Evolutionary conservation across 2,888 invertebrate genomes (phyloP), one percentile per base, ranked within the genome.

Genomic region (Microdon myrmicae): DNA sequence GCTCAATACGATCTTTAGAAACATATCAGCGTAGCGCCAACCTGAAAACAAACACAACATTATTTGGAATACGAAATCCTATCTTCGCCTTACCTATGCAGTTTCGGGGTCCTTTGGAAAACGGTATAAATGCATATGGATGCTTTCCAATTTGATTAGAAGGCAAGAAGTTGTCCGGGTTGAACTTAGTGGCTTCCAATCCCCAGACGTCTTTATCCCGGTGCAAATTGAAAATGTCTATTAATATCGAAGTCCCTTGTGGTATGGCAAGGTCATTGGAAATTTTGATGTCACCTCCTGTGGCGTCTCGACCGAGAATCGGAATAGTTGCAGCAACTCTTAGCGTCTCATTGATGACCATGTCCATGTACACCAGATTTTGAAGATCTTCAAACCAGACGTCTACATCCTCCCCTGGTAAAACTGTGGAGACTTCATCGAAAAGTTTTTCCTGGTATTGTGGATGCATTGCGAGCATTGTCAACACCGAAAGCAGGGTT

Each of bases 141-240:
- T 73, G 71, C 4, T 71, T 60, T 25, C 67, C 67, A 3, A 45
- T 41, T 1, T 68, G 37, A 38, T 70, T 71, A 43, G 71, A 67
- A 2, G 72, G 69, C 5, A 72, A 43, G 41, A 74, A 74, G 41
- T 73, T 70, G 13, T 73, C 71, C 0, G 74, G 74, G 53, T 74
- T 68, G 28, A 74, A 74, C 14, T 54, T 26, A 0, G 67, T 53
- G 0, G 73, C 72, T 31, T 70, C 54, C 1, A 64, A 34, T 9
- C 73, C 73, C 73, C 73, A 73, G 13, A 71, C 19, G 17, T 71
- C 71, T 16, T 47, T 53, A 13, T 68, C 51, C 3, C 73, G 69
- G 68, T 74, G 74, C 14, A 73, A 16, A 35, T 69, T 68, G 16
- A 69, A 72, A 31, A 73, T 68, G 6, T 71, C 70, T 31, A 71